Evolutionary conservation across 2,113 vertebrate species (phyloP), one percentile per base, ranked within the genome.

Genomic region (Pavo muticus): DNA sequence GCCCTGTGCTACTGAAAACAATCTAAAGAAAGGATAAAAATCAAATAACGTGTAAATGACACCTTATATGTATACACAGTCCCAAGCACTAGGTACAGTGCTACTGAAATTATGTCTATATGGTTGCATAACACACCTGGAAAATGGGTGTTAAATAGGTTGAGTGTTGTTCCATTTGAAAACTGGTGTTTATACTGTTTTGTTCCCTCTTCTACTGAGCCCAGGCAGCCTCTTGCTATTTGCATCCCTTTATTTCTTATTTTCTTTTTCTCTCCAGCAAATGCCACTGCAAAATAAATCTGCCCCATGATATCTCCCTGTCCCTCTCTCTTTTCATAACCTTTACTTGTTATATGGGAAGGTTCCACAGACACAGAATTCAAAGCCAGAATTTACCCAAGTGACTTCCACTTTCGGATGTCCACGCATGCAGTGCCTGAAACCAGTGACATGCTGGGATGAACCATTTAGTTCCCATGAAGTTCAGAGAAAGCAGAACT

Each of bases 241-340:
- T 84, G 30, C 78, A 91, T 76, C 84, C 21, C 6, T 42, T 59
- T 83, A 75, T 72, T 52, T 45, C 44, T 27, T 86, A 79, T 84
- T 94, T 80, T 82, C 40, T 57, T 83, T 70, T 71, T 47, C 70
- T 90, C 63, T 52, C 25, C 45, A 89, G 69, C 37, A 92, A 88
- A 93, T 89, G 60, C 56, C 71, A 76, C 60, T 93, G 77, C 71
- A 88, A 96, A 76, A 37, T 75, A 65, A 85, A 21, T 83, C 74
- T 93, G 72, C 95, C 79, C 83, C 90, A 95, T 8, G 1, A 65
- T 94, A 90, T 75, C 57, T 81, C n/a, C 44, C 65, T 35, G 30
- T 90, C 27, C 35, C 30, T 83, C 74, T 94, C 82, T 87, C 74
- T 93, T 82, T 91, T 87, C 77, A 56, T 94, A 89, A 94, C 71